A percentile compares a stretch with the other conserved stretches of the same genome.
Evolutionary conservation across 2,113 vertebrate species (phyloP).

Genomic region (Ammodytes dubius): DNA sequence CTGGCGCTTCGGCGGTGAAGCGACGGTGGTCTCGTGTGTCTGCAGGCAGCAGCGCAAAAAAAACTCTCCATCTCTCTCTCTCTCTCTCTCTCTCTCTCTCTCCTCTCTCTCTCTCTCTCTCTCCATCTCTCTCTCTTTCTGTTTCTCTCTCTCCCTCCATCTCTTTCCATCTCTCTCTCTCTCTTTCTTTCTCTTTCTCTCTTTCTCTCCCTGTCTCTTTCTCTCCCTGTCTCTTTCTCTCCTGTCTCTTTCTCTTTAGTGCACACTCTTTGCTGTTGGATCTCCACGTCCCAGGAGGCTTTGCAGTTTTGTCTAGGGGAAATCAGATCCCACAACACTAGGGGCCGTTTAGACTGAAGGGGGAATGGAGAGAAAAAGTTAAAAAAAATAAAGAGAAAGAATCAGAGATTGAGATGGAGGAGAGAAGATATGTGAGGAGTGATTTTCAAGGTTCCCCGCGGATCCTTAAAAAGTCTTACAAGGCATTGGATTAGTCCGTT

Average conservation of each 20-base stretch:
- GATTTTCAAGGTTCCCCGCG: not conserved
- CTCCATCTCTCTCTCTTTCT: not conserved
- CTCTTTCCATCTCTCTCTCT: slow-evolving; percentile 23
- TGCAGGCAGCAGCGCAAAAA: slow-evolving; percentile 46
- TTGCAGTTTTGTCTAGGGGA: slow-evolving; percentile 73
- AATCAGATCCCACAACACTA: slow-evolving; percentile 77
- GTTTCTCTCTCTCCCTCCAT: not conserved
- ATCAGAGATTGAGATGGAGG: slow-evolving; percentile 35
- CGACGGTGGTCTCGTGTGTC: slow-evolving; percentile 68
- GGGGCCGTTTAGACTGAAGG: slow-evolving; percentile 47
- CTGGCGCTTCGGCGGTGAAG: slow-evolving; percentile 53
- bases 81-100: slow-evolving; percentile 13
- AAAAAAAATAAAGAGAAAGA: slow-evolving; percentile 36
- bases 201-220: not conserved
- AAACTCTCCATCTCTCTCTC: slow-evolving; percentile 13
- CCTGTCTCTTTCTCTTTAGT: slow-evolving; percentile 14
- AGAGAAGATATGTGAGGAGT: slow-evolving; percentile 29
- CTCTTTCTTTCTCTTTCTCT: not conserved
- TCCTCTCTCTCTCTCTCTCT: slow-evolving; percentile 16
- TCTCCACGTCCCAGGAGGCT: slow-evolving; percentile 58
- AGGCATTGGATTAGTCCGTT: no score
- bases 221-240: slow-evolving; percentile 11
- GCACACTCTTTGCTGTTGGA: slow-evolving; percentile 43
- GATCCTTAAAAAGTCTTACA: no score
- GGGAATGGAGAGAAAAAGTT: slow-evolving; percentile 35